Percentiles rank a stretch among this genome's conserved stretches.
phyloP scores from a whole-genome alignment of 2,797 vertebrate genomes.

The Chelon labrosus region DNA sequence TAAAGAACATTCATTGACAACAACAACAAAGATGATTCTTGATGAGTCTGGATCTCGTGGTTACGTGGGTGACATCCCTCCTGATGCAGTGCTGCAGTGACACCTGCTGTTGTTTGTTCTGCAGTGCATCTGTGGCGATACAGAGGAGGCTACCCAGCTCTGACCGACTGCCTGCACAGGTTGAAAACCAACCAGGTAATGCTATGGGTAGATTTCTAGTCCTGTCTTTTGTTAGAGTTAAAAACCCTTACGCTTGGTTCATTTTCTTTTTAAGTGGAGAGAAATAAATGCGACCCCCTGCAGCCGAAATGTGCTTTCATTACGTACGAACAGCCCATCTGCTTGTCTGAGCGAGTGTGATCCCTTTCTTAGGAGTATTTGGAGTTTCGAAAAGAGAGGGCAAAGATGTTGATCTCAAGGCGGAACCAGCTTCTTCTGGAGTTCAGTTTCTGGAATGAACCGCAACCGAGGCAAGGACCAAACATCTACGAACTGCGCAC shows the following conservation, averaged over 20 bases:
- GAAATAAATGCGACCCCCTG: background rate
- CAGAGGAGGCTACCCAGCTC: constrained; percentile 93
- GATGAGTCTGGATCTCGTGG: background rate
- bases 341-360: background rate
- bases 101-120: constrained; percentile 69
- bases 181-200: constrained; percentile 89
- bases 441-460: constrained; percentile 99
- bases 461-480: constrained; percentile 89
- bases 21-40: background rate
- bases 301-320: too few species aligned
- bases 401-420: constrained; percentile 93
- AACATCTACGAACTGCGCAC: constrained; percentile 95
- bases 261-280: background rate
- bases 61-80: constrained; percentile 46
- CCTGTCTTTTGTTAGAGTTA: background rate
- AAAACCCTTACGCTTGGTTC: background rate
- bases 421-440: constrained; percentile 95
- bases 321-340: background rate
- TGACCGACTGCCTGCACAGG: constrained; percentile 93
- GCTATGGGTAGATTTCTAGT: background rate
- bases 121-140: constrained; percentile 97
- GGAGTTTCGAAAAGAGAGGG: constrained; percentile 92
- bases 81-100: constrained; percentile 60
- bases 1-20: constrained; percentile 10
- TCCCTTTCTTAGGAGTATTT: constrained; percentile 86